Percentiles rank a stretch among this genome's conserved stretches.
phyloP scores from a whole-genome alignment of 2,113 vertebrate species.

The Lycocorax pyrrhopterus region DNA sequence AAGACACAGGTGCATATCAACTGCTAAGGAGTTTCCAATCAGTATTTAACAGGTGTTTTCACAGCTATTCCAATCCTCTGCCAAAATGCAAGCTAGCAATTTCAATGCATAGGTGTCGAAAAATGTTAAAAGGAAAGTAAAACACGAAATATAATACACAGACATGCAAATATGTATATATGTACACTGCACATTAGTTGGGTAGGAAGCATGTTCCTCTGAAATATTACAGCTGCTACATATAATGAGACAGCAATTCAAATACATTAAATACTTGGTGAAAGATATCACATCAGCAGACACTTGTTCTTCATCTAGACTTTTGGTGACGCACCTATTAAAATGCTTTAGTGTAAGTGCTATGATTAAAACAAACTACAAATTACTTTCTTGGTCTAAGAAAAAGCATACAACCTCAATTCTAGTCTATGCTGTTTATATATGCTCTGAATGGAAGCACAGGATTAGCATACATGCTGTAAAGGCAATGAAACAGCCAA shows the following conservation, averaged over 20 bases:
- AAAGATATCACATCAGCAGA: neutral
- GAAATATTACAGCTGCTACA: neutral
- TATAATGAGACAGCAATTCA: neutral
- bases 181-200: neutral
- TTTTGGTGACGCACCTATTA: neutral
- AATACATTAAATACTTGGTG: neutral
- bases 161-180: neutral
- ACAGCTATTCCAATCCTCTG: constrained; percentile 8
- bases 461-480: neutral
- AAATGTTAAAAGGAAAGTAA: constrained; percentile 8
- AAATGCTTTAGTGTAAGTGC: neutral
- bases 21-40: constrained; percentile 18
- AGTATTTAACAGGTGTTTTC: constrained; percentile 44
- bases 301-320: neutral
- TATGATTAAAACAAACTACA: neutral
- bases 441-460: neutral
- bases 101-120: neutral
- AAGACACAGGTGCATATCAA: neutral
- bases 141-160: neutral
- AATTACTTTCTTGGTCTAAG: neutral
- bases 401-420: neutral
- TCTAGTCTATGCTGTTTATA: neutral
- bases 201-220: neutral
- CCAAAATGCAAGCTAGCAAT: constrained; percentile 9
- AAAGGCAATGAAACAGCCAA: neutral